Evolutionary conservation across 2,888 invertebrate genomes (phyloP), one percentile per base, ranked within the genome.

Genomic region (Meteorus colon): DNA sequence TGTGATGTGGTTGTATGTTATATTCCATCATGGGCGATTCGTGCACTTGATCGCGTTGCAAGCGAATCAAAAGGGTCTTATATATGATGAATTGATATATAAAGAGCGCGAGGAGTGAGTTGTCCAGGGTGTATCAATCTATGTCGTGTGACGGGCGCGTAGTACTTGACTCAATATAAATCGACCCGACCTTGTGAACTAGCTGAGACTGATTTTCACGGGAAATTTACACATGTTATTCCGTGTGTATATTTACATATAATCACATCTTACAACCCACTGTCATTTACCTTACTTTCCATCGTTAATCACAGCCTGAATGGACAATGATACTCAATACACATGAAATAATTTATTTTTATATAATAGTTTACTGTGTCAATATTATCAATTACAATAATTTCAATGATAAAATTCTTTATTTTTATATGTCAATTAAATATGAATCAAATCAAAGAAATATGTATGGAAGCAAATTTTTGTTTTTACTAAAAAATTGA

Each of bases 161-260:
- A 74, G 68, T 75, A 74, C 79, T 82, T 82, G 76, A 79, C 79
- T 81, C 81, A 84, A 86, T 87, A 83, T 85, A 79, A 79, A 77
- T 78, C 81, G 86, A 85, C 74, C 76, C 82, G 86, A 87, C 87
- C 87, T 86, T 86, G 86, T 80, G 76, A 82, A 81, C 81, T 77
- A 81, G 81, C 81, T 81, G 79, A 81, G 79, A 82, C 83, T 83
- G 84, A 85, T 85, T 85, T 86, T 85, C 82, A 81, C 83, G 80
- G 73, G 80, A 83, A 82, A 83, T 63, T 63, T 14, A 2, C 14
- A 12, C 63, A 34, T 29, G n/a, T 34, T 16, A 24, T 62, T 14
- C 0, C 10, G 29, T 29, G 24, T 0, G 0, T 55, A 19, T 55
- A 19, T 24, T 14, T 2, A n/a, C 55, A 24, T 55, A 19, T 55